phyloP scores from a whole-genome alignment of 2,113 vertebrate species.

The Thamnophis sirtalis region DNA sequence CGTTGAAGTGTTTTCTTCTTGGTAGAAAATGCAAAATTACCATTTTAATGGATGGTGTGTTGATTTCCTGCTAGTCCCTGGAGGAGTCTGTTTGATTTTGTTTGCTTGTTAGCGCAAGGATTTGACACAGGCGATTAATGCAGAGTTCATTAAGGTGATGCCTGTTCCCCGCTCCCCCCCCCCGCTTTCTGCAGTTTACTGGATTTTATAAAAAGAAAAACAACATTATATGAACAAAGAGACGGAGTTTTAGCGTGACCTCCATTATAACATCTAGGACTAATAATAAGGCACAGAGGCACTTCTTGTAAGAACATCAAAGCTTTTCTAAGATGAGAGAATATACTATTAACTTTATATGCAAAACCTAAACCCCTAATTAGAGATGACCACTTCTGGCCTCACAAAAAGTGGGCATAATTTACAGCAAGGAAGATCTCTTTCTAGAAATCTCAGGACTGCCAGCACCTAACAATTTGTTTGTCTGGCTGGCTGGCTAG shows the following conservation, averaged over 20 bases:
- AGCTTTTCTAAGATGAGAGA: neutral
- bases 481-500: neutral
- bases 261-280: conserved; percentile 11
- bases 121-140: conserved; percentile 49
- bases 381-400: neutral
- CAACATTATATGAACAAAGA: conserved; percentile 26
- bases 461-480: neutral
- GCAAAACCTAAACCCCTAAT: conserved; percentile 10
- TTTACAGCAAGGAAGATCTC: neutral
- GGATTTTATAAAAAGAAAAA: neutral
- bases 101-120: conserved; percentile 49
- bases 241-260: neutral
- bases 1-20: conserved; percentile 41
- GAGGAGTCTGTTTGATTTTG: conserved; percentile 44
- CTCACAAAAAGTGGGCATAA: neutral
- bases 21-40: conserved; percentile 46
- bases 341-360: neutral
- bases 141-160: conserved; percentile 35
- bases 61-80: conserved; percentile 21
- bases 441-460: neutral
- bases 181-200: neutral
- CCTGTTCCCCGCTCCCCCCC: neutral
- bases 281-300: neutral
- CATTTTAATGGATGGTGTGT: conserved; percentile 47
- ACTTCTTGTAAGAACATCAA: conserved; percentile 11